A percentile compares a stretch with the other conserved stretches of the same genome.
These are phyloP conservation scores for Ploceus nigricollis DNA, from an alignment of 2,113 vertebrate genomes.

Conservation along the genomic window DNA sequence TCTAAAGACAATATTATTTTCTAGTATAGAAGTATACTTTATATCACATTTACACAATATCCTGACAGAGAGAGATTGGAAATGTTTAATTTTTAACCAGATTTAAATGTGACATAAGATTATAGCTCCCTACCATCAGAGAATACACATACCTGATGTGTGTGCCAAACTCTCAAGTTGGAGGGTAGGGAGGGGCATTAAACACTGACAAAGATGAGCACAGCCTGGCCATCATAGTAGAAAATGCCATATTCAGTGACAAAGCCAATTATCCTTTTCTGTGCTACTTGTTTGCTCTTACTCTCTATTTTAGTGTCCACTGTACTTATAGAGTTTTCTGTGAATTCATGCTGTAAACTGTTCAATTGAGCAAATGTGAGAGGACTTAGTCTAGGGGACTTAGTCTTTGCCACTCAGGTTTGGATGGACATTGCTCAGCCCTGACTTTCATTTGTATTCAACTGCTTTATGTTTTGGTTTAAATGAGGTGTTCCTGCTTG, in stretches of 20 bases:
- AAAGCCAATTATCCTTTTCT: not conserved
- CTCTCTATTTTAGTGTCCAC: not conserved
- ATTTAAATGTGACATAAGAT: not conserved
- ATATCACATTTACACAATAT: not conserved
- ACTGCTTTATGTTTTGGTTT: not conserved
- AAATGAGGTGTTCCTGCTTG: not conserved
- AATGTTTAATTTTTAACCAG: not conserved
- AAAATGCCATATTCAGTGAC: not conserved
- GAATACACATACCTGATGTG: not conserved
- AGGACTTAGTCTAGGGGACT: not conserved
- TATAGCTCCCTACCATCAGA: not conserved
- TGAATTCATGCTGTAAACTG: not conserved
- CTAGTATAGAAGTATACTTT: not conserved
- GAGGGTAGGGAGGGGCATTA: not conserved
- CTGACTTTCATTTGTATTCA: not conserved
- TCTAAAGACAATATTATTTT: not conserved
- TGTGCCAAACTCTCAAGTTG: not conserved
- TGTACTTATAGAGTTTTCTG: not conserved
- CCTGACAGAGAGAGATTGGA: not conserved
- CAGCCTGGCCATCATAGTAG: not conserved
- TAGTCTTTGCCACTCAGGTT: not conserved
- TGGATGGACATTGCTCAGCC: not conserved
- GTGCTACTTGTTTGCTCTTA: not conserved
- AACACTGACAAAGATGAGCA: not conserved
- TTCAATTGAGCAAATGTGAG: not conserved